Evolutionary conservation across 1,140 invertebrate genomes (phyloP).

Genomic region (Dolichoris vasculosae): DNA sequence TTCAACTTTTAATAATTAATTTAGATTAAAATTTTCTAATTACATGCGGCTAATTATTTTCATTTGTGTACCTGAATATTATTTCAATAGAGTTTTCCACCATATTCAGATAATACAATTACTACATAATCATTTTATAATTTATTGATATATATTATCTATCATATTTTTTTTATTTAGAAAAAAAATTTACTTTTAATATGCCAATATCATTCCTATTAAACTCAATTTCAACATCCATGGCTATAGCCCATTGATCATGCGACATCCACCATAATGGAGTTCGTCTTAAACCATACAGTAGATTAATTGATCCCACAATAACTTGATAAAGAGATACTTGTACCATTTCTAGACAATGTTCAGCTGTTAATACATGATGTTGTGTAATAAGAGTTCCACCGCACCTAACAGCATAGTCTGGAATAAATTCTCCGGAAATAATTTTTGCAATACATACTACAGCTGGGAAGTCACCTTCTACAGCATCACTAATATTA

Average conservation of each 20-base stretch:
- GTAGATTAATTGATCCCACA: background rate
- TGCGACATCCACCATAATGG: constrained; percentile 15
- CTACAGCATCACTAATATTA: background rate
- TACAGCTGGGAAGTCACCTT: background rate
- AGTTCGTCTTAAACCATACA: background rate
- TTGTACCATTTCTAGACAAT: background rate
- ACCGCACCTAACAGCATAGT: background rate
- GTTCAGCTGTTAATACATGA: constrained; percentile 24
- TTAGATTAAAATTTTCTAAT: background rate
- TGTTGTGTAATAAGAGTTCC: background rate
- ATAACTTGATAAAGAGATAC: background rate
- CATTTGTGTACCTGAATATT: background rate
- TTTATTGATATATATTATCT: background rate
- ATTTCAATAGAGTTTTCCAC: too few species aligned
- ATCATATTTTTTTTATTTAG: background rate
- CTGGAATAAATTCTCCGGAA: background rate
- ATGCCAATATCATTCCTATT: background rate
- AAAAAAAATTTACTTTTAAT: constrained; percentile 4
- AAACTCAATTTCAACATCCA: background rate
- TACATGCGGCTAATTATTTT: background rate
- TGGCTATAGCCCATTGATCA: background rate
- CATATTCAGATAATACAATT: too few species aligned
- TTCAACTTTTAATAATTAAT: background rate
- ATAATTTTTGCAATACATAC: constrained; percentile 4
- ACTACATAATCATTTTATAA: too few species aligned